These are phyloP conservation scores for Rynchops niger DNA, from an alignment of 2,113 vertebrate species.

Conservation along the genomic window DNA sequence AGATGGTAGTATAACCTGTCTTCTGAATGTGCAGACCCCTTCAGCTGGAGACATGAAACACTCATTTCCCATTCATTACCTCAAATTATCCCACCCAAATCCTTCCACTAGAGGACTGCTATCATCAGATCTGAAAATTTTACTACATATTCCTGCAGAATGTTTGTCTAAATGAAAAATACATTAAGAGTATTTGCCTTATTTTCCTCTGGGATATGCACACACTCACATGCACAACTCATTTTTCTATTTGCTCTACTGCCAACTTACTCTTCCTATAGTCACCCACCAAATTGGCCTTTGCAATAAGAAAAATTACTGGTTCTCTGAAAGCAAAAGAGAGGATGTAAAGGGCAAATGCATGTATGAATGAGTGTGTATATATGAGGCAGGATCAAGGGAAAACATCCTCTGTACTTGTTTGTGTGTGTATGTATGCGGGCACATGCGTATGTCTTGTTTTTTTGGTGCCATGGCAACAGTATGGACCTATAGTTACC, in stretches of 20 bases:
- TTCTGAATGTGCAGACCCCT: not conserved
- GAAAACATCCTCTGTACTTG: not conserved
- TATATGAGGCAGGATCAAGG: not conserved
- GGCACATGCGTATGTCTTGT: not conserved
- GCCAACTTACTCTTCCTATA: not conserved
- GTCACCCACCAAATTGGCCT: not conserved
- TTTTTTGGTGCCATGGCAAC: not conserved
- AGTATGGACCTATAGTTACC: not conserved
- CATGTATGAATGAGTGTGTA: not conserved
- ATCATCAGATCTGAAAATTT: slow-evolving; percentile 36
- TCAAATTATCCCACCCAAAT: not conserved
- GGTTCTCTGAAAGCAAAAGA: not conserved
- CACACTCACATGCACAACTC: not conserved
- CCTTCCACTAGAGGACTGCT: not conserved
- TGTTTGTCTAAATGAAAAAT: not conserved
- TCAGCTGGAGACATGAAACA: not conserved
- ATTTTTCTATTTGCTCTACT: not conserved
- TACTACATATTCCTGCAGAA: slow-evolving; percentile 23
- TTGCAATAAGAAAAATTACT: not conserved
- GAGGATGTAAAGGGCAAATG: not conserved
- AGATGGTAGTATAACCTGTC: not conserved
- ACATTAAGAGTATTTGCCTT: not conserved
- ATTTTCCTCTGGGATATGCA: not conserved
- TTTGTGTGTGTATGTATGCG: not conserved
- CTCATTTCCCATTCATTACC: not conserved